Evolutionary conservation across 2,888 invertebrate genomes (phyloP), one percentile per base, ranked within the genome.

Genomic region (Bellardia bayeri): DNA sequence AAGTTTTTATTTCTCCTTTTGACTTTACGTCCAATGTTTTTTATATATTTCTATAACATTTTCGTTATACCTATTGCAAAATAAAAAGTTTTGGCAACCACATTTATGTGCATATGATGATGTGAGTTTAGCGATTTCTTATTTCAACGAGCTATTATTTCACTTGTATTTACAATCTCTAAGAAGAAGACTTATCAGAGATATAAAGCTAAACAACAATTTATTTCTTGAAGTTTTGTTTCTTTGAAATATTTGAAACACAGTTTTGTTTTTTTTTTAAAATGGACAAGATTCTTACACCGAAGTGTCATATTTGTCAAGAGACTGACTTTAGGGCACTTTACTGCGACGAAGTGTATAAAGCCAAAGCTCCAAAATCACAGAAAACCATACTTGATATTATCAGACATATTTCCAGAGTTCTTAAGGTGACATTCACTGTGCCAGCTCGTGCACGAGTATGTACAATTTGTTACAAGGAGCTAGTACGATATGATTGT

Each of bases 401-500:
- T 37, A 85, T 89, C 42, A 49, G 78, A 37, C 88, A 89, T 30
- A 84, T 89, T 37, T 86, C 86, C 9, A 82, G 88, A 80, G 85
- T 83, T 66, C 86, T 87, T n/a, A 89, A 88, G 63, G 85, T 82
- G 11, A 78, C 75, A 54, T 86, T 89, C 30, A 76, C 85, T 37
- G 82, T 88, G 13, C 85, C 88, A 58, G 76, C 82, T 3, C 75
- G 82, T 42, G 83, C 85, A 11, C 72, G 87, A n/a, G 86, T 90
- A 0, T 90, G 90, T 56, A 82, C 72, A 23, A 61, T 75, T 3
- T 90, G 90, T 40, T 89, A 87, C 40, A 88, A 89, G 45, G 89
- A 90, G 61, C 72, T 90, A 3, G 82, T 88, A 1, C 80, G 87
- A 0, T 90, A 90, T 64, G 90, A 90, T 75, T 83, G 89, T 42